A percentile compares a stretch with the other conserved stretches of the same genome.
These are phyloP conservation scores for Dasysyrphus tricinctus DNA, from an alignment of 2,888 invertebrate genomes.

Conservation along the genomic window DNA sequence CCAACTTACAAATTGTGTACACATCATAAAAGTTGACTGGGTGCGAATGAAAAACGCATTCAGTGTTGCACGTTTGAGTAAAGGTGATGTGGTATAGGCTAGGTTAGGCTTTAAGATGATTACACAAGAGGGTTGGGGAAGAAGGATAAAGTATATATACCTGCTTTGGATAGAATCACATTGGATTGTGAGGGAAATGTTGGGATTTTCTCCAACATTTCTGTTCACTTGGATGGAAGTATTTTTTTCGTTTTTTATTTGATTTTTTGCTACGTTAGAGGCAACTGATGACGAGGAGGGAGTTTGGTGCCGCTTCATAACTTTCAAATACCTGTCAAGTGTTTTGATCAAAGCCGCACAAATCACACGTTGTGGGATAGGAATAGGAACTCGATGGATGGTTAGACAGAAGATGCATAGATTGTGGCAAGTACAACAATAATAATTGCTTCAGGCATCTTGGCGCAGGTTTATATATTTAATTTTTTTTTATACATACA, in stretches of 20 bases:
- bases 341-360: constrained; percentile 66
- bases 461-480: constrained; percentile 34
- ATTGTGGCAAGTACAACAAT: constrained; percentile 23
- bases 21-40: constrained; percentile 73
- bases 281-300: constrained; percentile 22
- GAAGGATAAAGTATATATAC: not conserved
- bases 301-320: constrained; percentile 55
- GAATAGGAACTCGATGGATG: constrained; percentile 45
- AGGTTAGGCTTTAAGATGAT: not conserved
- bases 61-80: constrained; percentile 33
- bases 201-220: constrained; percentile 47
- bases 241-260: constrained; percentile 7
- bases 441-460: constrained; percentile 22
- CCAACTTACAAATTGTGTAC: constrained; percentile 73
- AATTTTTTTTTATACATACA: not conserved
- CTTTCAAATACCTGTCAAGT: constrained; percentile 67
- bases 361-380: constrained; percentile 36
- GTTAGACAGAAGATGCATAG: constrained; percentile 48
- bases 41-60: constrained; percentile 69
- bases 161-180: constrained; percentile 45
- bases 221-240: constrained; percentile 32
- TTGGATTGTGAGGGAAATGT: constrained; percentile 44
- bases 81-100: constrained; percentile 12
- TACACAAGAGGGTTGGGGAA: not conserved
- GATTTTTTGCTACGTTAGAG: not conserved